Base-by-base conservation (phyloP, 1,140 invertebrate species). In the Heterodera schachtii region DNA sequence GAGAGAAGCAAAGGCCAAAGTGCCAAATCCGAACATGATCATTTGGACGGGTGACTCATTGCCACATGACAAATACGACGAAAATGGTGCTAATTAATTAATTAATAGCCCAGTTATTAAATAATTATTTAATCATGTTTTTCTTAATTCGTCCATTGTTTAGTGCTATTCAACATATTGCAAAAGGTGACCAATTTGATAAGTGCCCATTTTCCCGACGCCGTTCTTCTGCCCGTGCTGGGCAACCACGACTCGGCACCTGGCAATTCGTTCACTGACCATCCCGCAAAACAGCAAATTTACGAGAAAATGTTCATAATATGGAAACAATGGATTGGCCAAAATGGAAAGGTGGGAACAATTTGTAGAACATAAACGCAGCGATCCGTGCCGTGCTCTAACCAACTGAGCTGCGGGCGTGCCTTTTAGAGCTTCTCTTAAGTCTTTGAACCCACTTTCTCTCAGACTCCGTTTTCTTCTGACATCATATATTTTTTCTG, bases 1-100 rank as follows among this genome's bases (percentile, higher is more conserved):
- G 4, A 46, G 81, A 46, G 78, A 79, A 16, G 84, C 86, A 9
- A 57, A 57, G 21, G 69, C 79, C 6, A 70, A 75, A 52, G 44
- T 87, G n/a, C 78, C 86, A 52, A 81, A 84, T 49, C 86, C 86
- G 1, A 82, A 88, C 77, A 71, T 84, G 41, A 81, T 88, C 43
- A 73, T 88, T 46, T 88, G 87, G 87, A 88, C 87, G n/a, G 87
- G 87, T 3, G 87, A 88, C 71, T 85, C 85, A 66, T 84, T 88
- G 19, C 87, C 87, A 3, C 87, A 88, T 64, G 84, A 79, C 66
- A 80, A 81, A 57, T 88, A 88, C 70, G 78, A 60, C n/a, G 47
- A 73, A 52, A 73, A 89, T 31, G 84, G 87, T 88, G 73, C 77
- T 60, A 78, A 69, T 16, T 43, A 66, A 31, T 31, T 31, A 31